These are phyloP conservation scores for Umimayanthus kanabou DNA, from an alignment of 92 coral and sea anemone species.

Conservation along the genomic window DNA sequence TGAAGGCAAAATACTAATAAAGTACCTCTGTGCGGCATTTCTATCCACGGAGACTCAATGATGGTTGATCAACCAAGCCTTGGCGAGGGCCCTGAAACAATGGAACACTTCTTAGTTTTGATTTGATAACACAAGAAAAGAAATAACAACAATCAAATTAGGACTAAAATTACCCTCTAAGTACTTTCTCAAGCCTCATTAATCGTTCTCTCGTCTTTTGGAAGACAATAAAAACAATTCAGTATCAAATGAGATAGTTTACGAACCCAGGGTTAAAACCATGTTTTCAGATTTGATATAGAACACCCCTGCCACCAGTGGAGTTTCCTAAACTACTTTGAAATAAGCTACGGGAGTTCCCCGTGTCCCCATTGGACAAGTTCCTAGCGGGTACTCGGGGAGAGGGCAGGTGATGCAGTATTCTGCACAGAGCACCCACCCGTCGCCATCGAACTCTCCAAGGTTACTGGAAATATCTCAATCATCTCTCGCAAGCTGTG, in stretches of 20 bases:
- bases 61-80: constrained; percentile 45
- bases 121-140: background rate
- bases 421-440: constrained; percentile 30
- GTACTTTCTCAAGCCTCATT: constrained; percentile 1
- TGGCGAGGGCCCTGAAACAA: constrained; percentile 44
- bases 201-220: background rate
- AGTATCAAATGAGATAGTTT: background rate
- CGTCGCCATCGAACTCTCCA: background rate
- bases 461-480: background rate
- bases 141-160: background rate
- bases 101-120: background rate
- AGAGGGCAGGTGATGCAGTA: constrained; percentile 15
- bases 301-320: constrained; percentile 28
- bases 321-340: constrained; percentile 1
- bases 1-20: background rate
- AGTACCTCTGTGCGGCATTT: constrained; percentile 90
- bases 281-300: background rate
- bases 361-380: constrained; percentile 2
- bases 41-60: constrained; percentile 50
- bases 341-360: constrained; percentile 3
- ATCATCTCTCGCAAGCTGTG: background rate
- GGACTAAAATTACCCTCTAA: background rate
- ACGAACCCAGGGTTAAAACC: background rate
- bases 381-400: constrained; percentile 9
- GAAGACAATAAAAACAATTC: background rate